Evolutionary conservation across 2,113 vertebrate species (phyloP).

Genomic region (Anolis sagrei): DNA sequence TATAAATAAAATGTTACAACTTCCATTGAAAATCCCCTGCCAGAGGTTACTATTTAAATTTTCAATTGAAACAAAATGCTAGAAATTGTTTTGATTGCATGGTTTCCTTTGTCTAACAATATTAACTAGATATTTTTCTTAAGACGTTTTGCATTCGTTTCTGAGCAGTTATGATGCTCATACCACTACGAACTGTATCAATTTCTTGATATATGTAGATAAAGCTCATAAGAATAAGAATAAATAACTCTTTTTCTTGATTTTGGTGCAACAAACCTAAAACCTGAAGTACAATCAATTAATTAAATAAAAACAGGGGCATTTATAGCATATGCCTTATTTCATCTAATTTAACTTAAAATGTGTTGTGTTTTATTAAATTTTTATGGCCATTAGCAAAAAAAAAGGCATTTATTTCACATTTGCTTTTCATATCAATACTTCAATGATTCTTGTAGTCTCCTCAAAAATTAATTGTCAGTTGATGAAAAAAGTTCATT

Average conservation of each 20-base stretch:
- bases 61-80: neutral
- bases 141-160: neutral
- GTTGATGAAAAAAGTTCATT: slow-evolving; percentile 37
- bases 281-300: neutral
- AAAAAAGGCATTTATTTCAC: slow-evolving; percentile 3
- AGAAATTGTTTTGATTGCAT: neutral
- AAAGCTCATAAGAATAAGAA: no score
- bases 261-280: neutral
- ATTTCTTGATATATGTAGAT: neutral
- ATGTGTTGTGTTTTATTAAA: neutral
- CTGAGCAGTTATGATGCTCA: neutral
- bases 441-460: slow-evolving; percentile 14
- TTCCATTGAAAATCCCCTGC: neutral
- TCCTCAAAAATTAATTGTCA: slow-evolving; percentile 41
- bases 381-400: neutral
- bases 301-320: neutral
- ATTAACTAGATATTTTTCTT: neutral
- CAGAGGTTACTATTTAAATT: neutral
- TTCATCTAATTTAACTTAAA: neutral
- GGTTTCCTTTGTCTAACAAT: neutral
- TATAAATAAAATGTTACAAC: neutral
- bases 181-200: neutral
- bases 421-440: slow-evolving; percentile 21
- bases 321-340: neutral
- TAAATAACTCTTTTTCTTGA: neutral